Conservation (phyloP, 2,888 invertebrate genomes). For the Epinotia brunnichana region DNA sequence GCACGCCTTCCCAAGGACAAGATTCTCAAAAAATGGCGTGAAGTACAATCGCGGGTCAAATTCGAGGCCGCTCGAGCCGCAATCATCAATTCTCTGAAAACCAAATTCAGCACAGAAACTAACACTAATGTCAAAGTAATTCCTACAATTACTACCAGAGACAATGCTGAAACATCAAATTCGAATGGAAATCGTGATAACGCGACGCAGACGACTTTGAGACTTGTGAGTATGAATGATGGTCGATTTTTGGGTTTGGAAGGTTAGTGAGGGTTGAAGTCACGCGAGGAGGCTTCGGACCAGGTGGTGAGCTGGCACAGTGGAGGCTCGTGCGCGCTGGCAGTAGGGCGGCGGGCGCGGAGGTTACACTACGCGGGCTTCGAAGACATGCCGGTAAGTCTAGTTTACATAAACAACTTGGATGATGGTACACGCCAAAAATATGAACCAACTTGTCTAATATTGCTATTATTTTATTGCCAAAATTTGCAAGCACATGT, state of each 20-base stretch:
- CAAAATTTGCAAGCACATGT: too few species aligned
- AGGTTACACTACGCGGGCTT: conserved; percentile 69
- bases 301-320: conserved; percentile 79
- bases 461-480: too few species aligned
- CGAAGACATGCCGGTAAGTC: conserved; percentile 77
- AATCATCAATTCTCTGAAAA: conserved; percentile 76
- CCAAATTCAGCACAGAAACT: conserved; percentile 64
- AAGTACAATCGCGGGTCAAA: conserved; percentile 66
- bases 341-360: conserved; percentile 75
- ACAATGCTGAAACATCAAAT: conserved; percentile 77
- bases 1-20: conserved; percentile 60
- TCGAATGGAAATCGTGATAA: conserved; percentile 68
- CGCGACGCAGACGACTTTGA: conserved; percentile 51
- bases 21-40: conserved; percentile 73
- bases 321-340: conserved; percentile 70
- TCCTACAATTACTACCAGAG: conserved; percentile 67
- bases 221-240: conserved; percentile 54
- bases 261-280: conserved; percentile 64
- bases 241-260: conserved; percentile 56
- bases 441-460: too few species aligned
- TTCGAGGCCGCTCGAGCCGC: conserved; percentile 72
- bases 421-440: too few species aligned
- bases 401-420: conserved; percentile 15
- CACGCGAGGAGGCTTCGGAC: conserved; percentile 77
- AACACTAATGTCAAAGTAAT: conserved; percentile 59